These are phyloP conservation scores for Sminthurinus signatus DNA, from an alignment of 1,140 invertebrate species.

Conservation along the genomic window DNA sequence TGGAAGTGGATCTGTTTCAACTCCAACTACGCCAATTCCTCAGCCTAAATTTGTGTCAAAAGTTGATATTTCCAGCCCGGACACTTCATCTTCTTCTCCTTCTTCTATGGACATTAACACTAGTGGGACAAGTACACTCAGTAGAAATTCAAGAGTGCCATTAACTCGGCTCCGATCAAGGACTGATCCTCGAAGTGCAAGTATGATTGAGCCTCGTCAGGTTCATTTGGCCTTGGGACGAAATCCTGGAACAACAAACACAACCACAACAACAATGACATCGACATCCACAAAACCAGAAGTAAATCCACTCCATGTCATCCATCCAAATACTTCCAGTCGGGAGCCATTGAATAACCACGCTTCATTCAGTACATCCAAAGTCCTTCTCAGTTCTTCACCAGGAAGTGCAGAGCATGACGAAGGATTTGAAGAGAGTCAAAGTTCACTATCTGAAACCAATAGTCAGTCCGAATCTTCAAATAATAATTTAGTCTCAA, in stretches of 20 bases:
- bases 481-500: constrained; percentile 1
- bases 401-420: constrained; percentile 53
- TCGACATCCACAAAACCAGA: too few species aligned
- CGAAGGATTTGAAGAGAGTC: constrained; percentile 84
- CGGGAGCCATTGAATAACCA: background rate
- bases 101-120: background rate
- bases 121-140: too few species aligned
- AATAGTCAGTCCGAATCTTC: constrained; percentile 57
- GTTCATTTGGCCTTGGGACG: constrained; percentile 28
- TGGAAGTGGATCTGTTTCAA: background rate
- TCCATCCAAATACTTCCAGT: background rate
- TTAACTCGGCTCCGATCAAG: constrained; percentile 1
- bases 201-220: constrained; percentile 33
- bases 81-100: background rate
- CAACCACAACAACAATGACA: too few species aligned
- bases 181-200: constrained; percentile 27
- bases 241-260: background rate
- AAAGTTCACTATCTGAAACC: constrained; percentile 74
- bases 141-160: background rate
- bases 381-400: constrained; percentile 20
- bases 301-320: too few species aligned
- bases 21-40: constrained; percentile 12
- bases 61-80: constrained; percentile 20
- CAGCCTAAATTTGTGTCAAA: constrained; percentile 33
- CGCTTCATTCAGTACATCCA: constrained; percentile 13